These are phyloP conservation scores for Aplocera efformata DNA, from an alignment of 2,888 invertebrate species.

Conservation along the genomic window DNA sequence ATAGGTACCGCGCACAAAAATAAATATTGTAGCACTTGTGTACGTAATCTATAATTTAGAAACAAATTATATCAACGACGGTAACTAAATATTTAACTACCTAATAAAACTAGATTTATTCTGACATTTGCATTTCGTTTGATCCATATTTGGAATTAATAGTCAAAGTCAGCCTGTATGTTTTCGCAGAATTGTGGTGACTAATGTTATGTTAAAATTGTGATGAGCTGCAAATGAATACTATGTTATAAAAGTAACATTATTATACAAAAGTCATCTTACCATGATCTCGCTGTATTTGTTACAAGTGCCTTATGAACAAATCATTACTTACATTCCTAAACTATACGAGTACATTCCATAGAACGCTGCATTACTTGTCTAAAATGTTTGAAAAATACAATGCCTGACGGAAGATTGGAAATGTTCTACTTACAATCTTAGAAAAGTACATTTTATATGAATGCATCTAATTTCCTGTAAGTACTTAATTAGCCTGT, in stretches of 20 bases:
- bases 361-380: constrained; percentile 29
- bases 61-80: too few species aligned
- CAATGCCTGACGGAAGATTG: constrained; percentile 10
- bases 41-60: too few species aligned
- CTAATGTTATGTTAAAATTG: constrained; percentile 21
- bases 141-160: too few species aligned
- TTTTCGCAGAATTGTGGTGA: too few species aligned
- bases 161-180: too few species aligned
- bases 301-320: constrained; percentile 79
- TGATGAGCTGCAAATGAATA: not conserved
- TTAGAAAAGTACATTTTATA: constrained; percentile 10
- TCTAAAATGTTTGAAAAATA: constrained; percentile 16
- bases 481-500: constrained; percentile 67
- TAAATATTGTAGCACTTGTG: too few species aligned
- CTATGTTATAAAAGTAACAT: not conserved
- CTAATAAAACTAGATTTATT: too few species aligned
- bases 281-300: constrained; percentile 65
- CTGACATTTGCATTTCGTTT: too few species aligned
- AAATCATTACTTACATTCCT: constrained; percentile 73
- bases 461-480: constrained; percentile 30
- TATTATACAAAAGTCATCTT: constrained; percentile 36
- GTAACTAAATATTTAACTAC: too few species aligned
- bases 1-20: too few species aligned
- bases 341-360: constrained; percentile 50
- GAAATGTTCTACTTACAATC: too few species aligned